A percentile compares a stretch with the other conserved stretches of the same genome.
These are phyloP conservation scores for Netelia inedita DNA, from an alignment of 2,888 invertebrate genomes.

Conservation along the genomic window DNA sequence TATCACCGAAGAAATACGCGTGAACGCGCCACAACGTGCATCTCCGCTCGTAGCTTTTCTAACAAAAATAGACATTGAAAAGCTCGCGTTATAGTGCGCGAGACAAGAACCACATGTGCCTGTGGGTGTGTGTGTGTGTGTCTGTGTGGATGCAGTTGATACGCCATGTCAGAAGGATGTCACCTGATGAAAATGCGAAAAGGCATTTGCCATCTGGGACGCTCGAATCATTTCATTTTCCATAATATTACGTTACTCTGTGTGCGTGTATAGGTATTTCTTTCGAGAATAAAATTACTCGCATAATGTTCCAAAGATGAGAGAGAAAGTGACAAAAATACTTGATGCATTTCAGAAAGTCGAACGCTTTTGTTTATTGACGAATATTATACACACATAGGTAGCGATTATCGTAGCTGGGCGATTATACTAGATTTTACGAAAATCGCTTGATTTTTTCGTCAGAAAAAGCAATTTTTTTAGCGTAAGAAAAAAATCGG, in stretches of 20 bases:
- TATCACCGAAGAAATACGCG: constrained; percentile 48
- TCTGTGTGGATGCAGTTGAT: constrained; percentile 25
- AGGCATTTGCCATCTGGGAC: background rate
- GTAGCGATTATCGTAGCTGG: too few relatives aligned
- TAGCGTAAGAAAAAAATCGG: too few relatives aligned
- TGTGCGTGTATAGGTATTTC: background rate
- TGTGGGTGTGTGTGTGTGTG: background rate
- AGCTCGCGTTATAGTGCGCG: constrained; percentile 65
- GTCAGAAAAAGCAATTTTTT: too few relatives aligned
- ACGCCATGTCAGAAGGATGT: constrained; percentile 31
- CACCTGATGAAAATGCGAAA: constrained; percentile 29
- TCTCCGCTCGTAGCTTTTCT: constrained; percentile 54
- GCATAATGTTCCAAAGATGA: too few relatives aligned
- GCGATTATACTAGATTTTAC: too few relatives aligned
- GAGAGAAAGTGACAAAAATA: too few relatives aligned
- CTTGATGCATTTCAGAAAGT: too few relatives aligned
- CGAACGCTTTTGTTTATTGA: too few relatives aligned
- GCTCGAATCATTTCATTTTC: constrained; percentile 19
- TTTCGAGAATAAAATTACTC: too few relatives aligned
- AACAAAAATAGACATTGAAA: constrained; percentile 79
- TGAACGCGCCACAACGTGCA: constrained; percentile 49
- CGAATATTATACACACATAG: too few relatives aligned
- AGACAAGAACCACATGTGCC: constrained; percentile 6
- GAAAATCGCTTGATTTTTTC: too few relatives aligned
- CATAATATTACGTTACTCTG: constrained; percentile 6